A percentile compares a stretch with the other conserved stretches of the same genome.
Evolutionary conservation across 37 sponge, comb jelly and placozoan genomes (phyloP).

Genomic region (Aphrocallistes beatrix): DNA sequence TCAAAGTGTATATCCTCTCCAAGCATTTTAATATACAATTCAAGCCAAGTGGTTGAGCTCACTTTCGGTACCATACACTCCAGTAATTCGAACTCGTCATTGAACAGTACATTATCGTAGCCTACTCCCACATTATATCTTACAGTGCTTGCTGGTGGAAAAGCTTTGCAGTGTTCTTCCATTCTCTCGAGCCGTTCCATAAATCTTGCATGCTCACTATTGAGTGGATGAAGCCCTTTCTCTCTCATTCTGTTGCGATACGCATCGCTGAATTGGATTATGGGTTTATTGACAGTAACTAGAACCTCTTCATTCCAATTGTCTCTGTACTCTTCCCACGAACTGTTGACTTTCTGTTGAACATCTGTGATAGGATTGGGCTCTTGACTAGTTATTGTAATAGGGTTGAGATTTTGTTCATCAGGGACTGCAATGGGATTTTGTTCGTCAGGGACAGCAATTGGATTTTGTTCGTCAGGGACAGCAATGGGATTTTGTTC

Average conservation of each 20-base stretch:
- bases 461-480: too few species aligned
- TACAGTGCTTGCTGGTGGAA: background rate
- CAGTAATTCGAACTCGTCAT: background rate
- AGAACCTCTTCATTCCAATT: background rate
- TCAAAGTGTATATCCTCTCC: background rate
- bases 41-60: background rate
- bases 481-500: too few species aligned
- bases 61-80: background rate
- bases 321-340: background rate
- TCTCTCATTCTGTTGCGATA: background rate
- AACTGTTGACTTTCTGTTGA: background rate
- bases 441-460: too few species aligned
- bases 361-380: too few species aligned
- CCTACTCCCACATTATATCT: background rate
- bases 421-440: too few species aligned
- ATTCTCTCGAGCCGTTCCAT: background rate
- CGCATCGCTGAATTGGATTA: background rate
- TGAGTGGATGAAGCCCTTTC: constrained; percentile 2
- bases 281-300: background rate
- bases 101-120: background rate
- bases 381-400: too few species aligned
- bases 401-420: too few species aligned
- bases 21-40: background rate
- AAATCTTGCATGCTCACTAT: background rate
- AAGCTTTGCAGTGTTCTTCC: background rate